Percentiles rank a stretch among this genome's conserved stretches.
Conservation (phyloP, 1,140 invertebrate genomes). For the Ceratosolen solmsi region DNA sequence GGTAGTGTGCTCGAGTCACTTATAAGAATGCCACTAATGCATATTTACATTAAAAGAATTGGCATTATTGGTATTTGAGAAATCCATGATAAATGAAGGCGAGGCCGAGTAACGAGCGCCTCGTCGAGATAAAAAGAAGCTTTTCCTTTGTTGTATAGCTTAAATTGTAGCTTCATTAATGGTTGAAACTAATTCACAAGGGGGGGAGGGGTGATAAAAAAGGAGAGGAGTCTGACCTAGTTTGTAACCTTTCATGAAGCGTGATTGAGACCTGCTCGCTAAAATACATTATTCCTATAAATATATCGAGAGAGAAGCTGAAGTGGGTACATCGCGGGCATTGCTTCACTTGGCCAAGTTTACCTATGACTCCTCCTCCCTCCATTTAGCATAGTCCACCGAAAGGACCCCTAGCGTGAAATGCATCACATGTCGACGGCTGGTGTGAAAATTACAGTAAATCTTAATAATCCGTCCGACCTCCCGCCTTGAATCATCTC, state of each 20-base stretch:
- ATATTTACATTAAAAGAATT: too few species aligned
- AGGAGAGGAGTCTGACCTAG: background rate
- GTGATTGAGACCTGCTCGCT: background rate
- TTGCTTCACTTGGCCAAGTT: slow-evolving; percentile 21
- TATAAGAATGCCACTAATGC: too few species aligned
- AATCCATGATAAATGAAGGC: too few species aligned
- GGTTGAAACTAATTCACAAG: background rate
- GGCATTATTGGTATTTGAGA: too few species aligned
- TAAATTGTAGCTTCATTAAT: background rate
- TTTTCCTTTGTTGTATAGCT: background rate
- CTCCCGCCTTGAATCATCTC: background rate
- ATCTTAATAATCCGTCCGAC: background rate
- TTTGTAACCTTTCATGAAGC: background rate
- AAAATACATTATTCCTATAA: slow-evolving; percentile 26
- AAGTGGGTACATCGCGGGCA: background rate
- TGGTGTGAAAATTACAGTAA: slow-evolving; percentile 11
- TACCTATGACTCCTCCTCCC: slow-evolving; percentile 17
- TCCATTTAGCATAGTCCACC: slow-evolving; percentile 29
- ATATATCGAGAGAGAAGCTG: slow-evolving; percentile 6
- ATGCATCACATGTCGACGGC: background rate
- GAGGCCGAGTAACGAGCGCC: background rate
- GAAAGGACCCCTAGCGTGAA: slow-evolving; percentile 29
- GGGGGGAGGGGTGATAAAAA: background rate
- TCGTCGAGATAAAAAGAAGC: background rate
- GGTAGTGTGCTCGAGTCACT: too few species aligned